Evolutionary conservation across 2,888 invertebrate genomes (phyloP).

Genomic region (Drosophila yooni): DNA sequence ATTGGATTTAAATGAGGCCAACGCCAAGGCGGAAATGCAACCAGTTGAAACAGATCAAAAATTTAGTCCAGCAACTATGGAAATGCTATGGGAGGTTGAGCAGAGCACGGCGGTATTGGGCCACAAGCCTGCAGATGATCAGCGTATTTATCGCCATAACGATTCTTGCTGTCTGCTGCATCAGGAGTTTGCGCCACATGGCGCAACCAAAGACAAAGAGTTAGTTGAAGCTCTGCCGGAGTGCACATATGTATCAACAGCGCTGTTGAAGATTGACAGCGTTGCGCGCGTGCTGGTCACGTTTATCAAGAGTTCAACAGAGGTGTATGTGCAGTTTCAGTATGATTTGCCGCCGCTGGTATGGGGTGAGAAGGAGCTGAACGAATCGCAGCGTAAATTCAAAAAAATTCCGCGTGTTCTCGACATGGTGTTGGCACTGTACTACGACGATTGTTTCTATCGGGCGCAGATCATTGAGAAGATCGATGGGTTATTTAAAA

Average conservation of each 20-base stretch:
- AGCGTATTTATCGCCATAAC: slow-evolving; percentile 81
- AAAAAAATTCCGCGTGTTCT: slow-evolving; percentile 63
- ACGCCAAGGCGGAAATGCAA: neutral
- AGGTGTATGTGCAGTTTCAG: slow-evolving; percentile 75
- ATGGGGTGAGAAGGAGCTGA: slow-evolving; percentile 74
- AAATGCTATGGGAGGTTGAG: slow-evolving; percentile 73
- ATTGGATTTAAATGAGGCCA: too few species aligned
- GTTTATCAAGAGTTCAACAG: slow-evolving; percentile 69
- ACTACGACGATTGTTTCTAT: slow-evolving; percentile 80
- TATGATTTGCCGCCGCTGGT: slow-evolving; percentile 63
- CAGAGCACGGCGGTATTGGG: slow-evolving; percentile 82
- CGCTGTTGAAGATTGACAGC: slow-evolving; percentile 40
- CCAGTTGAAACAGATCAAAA: neutral
- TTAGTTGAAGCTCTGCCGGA: slow-evolving; percentile 65
- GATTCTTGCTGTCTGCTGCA: slow-evolving; percentile 82
- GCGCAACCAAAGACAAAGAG: slow-evolving; percentile 82
- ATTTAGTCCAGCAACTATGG: slow-evolving; percentile 53
- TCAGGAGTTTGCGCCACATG: slow-evolving; percentile 67
- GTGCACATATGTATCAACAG: slow-evolving; percentile 23
- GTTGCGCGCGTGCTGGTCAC: slow-evolving; percentile 70
- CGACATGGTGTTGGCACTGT: slow-evolving; percentile 81
- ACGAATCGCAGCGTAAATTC: slow-evolving; percentile 49
- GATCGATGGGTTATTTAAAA: slow-evolving; percentile 68
- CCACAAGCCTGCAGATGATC: slow-evolving; percentile 83
- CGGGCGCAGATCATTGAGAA: slow-evolving; percentile 81